Evolutionary conservation across 2,113 vertebrate species (phyloP).

Genomic region (Maccullochella peelii): DNA sequence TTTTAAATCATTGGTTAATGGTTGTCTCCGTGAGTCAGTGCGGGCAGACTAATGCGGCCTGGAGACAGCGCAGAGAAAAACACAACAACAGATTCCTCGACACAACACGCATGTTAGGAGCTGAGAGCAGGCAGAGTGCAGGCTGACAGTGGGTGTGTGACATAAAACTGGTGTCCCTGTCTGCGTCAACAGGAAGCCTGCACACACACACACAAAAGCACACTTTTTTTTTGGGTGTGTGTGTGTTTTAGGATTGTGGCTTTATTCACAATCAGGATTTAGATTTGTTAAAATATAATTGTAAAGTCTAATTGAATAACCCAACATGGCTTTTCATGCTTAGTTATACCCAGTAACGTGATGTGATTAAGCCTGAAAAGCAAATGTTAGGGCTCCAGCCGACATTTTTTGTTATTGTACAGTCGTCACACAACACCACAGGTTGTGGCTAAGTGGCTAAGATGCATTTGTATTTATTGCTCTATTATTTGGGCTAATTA

Average conservation of each 20-base stretch:
- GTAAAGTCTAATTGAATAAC: not conserved
- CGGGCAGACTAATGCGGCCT: not conserved
- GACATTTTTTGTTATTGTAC: not conserved
- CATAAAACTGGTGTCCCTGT: not conserved
- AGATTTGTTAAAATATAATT: not conserved
- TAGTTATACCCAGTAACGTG: not conserved
- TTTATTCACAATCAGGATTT: not conserved
- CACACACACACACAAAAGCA: not conserved
- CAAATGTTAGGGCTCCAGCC: not conserved
- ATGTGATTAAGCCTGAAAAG: not conserved
- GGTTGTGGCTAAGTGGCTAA: not conserved
- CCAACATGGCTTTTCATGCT: not conserved
- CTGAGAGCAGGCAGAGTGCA: not conserved
- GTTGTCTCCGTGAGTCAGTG: conserved; percentile 5
- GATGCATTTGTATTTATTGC: not conserved
- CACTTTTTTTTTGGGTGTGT: not conserved
- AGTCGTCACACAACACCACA: not conserved
- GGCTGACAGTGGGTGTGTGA: not conserved
- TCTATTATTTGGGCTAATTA: conserved; percentile 9
- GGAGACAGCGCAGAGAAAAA: conserved; percentile 10
- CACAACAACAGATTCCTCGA: not conserved
- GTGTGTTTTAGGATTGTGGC: not conserved
- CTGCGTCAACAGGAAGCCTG: not conserved
- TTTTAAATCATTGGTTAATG: conserved; percentile 37
- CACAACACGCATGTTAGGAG: not conserved